Evolutionary conservation across 1,140 invertebrate species (phyloP).

Genomic region (Anoplophora glabripennis): DNA sequence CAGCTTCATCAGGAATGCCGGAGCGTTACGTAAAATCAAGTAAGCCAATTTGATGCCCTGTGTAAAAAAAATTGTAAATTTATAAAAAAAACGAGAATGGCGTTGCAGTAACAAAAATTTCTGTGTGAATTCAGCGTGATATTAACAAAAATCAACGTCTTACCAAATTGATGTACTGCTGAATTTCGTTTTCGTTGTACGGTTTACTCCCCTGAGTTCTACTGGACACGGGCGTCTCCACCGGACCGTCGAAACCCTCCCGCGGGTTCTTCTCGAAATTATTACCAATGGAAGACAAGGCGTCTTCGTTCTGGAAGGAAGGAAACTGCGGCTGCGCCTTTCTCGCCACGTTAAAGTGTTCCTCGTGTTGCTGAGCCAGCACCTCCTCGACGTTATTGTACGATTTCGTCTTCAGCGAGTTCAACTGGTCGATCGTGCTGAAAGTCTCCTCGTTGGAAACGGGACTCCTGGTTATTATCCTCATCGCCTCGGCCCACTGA

Average conservation of each 20-base stretch:
- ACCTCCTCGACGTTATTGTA: conserved; percentile 39
- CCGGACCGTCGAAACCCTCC: conserved; percentile 4
- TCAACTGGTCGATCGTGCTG: conserved; percentile 33
- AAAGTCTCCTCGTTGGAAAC: conserved; percentile 18
- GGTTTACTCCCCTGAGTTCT: conserved; percentile 20
- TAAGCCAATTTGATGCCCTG: conserved; percentile 10
- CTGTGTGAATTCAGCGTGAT: neutral
- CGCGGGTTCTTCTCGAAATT: neutral
- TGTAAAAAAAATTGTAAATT: conserved; percentile 6
- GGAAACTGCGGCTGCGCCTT: neutral
- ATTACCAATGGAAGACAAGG: neutral
- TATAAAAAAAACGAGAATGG: neutral
- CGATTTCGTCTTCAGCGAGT: conserved; percentile 33
- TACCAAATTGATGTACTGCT: conserved; percentile 41
- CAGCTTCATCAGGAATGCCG: conserved; percentile 10
- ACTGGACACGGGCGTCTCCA: conserved; percentile 37
- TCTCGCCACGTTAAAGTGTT: conserved; percentile 11
- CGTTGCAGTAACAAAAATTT: neutral
- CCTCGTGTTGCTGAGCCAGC: conserved; percentile 13
- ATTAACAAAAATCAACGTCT: neutral
- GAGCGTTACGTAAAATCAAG: conserved; percentile 8
- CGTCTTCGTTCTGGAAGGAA: conserved; percentile 2
- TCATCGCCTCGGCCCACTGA: conserved; percentile 73
- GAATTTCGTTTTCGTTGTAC: conserved; percentile 30
- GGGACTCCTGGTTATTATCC: conserved; percentile 58